Evolutionary conservation across 2,113 vertebrate genomes (phyloP), one percentile per base, ranked within the genome.

Genomic region (Dromiciops gliroides): DNA sequence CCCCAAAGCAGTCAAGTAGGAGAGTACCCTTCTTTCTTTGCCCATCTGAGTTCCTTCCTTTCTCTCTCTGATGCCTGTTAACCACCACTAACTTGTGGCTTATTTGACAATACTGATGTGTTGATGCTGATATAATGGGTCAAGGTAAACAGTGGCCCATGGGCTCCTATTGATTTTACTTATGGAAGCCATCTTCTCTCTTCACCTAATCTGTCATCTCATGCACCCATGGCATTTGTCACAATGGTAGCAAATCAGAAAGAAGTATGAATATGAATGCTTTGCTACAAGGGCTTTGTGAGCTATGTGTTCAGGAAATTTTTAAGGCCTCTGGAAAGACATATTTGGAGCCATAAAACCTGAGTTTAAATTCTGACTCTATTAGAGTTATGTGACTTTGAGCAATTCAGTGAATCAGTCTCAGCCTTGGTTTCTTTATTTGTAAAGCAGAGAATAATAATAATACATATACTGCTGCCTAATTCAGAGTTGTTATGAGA

Each of bases 211-310:
- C 1, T 8, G 44, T 51, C 52, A 31, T 24, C 37, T 91, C 56
- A 3, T 26, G 11, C 14, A 24, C 3, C 52, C 3, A 50, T 44
- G 67, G 83, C 60, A 37, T 92, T 47, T 51, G 7, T 50, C 2
- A 11, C 49, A n/a, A 3, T 47, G 50, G 12, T 44, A 16, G 0
- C 26, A 93, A 4, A 91, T 89, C 37, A 44, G 7, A 83, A 67
- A 67, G 37, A 92, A 47, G 25, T 93, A 22, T 1, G 14, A 2
- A 56, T 90, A 11, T 24, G 12, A 94, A 25, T 94, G 44, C 37
- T 83, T 91, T 94, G 56, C 53, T 96, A 3, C 3, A 90, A 37
- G 91, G 16, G 10, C 37, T 47, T 94, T 95, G 92, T 91, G 95
- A 97, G 93, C 1, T 19, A 48, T 50, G 48, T 83, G 0, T 91